Conservation (phyloP, 2,797 vertebrate species). For the Rhinella marina region DNA sequence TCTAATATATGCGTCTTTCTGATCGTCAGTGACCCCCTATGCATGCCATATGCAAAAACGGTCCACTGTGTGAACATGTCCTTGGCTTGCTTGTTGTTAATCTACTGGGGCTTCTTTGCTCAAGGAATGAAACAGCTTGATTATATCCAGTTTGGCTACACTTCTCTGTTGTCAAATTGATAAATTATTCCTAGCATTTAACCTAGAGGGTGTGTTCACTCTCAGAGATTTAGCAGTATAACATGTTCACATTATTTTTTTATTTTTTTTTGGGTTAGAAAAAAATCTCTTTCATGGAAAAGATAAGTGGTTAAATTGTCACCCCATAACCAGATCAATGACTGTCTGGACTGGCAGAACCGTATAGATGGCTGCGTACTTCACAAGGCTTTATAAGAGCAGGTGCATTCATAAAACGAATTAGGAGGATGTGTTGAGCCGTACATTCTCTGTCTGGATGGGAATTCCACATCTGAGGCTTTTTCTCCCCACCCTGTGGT, state of each 20-base stretch:
- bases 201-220: not conserved
- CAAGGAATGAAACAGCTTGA: not conserved
- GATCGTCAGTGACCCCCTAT: too few species aligned
- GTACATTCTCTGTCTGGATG: constrained; percentile 36
- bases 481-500: constrained; percentile 38
- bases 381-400: constrained; percentile 32
- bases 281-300: not conserved
- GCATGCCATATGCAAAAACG: not conserved
- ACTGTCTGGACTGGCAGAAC: constrained; percentile 4
- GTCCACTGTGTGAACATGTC: not conserved
- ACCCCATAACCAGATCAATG: constrained; percentile 1
- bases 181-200: not conserved
- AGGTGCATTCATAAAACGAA: constrained; percentile 56
- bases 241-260: not conserved
- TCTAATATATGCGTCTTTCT: too few species aligned
- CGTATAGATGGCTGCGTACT: constrained; percentile 20
- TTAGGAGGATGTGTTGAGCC: not conserved
- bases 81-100: not conserved
- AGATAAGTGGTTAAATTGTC: not conserved
- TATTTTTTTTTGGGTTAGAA: not conserved
- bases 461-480: constrained; percentile 56
- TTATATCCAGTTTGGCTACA: not conserved
- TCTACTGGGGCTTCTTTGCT: not conserved
- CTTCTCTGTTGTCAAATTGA: constrained; percentile 2
- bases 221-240: not conserved